phyloP scores from a whole-genome alignment of 2,113 vertebrate species.

The Bungarus multicinctus region DNA sequence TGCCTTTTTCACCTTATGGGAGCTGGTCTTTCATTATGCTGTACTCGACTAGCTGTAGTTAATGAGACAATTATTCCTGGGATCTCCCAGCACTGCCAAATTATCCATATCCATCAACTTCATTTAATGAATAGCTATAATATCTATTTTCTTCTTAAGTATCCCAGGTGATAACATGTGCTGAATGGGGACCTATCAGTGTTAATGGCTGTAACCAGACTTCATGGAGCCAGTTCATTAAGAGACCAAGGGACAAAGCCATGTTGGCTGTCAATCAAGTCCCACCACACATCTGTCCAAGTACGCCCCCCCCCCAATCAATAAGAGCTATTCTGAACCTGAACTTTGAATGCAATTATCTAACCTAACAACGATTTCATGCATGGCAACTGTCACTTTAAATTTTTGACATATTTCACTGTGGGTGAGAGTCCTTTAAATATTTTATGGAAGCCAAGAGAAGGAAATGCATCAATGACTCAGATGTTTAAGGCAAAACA shows the following conservation, averaged over 20 bases:
- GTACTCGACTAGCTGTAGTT: not conserved
- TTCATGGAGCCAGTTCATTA: not conserved
- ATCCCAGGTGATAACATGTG: not conserved
- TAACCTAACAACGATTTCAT: conserved; percentile 48
- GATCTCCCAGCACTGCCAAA: not conserved
- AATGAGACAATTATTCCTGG: conserved; percentile 1
- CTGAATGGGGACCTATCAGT: conserved; percentile 3
- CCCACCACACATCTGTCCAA: conserved; percentile 3
- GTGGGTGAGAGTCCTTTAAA: conserved; percentile 34
- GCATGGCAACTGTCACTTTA: conserved; percentile 39
- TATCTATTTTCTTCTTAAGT: conserved; percentile 13
- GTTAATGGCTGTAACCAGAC: not conserved
- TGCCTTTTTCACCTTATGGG: not conserved
- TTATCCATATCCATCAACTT: not conserved
- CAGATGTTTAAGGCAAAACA: conserved; percentile 19
- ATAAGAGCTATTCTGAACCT: conserved; percentile 36
- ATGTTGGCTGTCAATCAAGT: not conserved
- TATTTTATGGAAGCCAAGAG: conserved; percentile 35
- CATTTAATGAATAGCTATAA: conserved; percentile 16
- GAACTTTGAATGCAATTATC: conserved; percentile 55
- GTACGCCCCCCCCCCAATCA: conserved; percentile 29
- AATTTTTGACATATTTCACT: conserved; percentile 25
- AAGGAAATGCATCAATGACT: conserved; percentile 15
- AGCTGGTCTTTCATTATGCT: not conserved
- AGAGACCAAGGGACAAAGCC: not conserved